A percentile compares a stretch with the other conserved stretches of the same genome.
Conservation (phyloP, 2,797 vertebrate species). For the Melanotaenia nigrans region DNA sequence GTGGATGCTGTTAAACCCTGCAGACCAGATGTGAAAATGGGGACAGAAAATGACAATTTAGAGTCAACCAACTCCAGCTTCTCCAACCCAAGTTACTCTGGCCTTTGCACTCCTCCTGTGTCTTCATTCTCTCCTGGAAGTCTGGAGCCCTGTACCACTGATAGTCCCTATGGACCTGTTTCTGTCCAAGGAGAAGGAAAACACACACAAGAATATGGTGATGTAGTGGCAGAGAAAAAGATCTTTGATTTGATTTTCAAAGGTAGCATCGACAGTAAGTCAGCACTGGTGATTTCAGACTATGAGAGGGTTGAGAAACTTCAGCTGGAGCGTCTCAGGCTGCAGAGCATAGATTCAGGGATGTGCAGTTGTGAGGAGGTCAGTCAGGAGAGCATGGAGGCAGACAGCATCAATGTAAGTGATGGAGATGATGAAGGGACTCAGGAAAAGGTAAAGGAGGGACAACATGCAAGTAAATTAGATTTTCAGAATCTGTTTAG, state of each 20-base stretch:
- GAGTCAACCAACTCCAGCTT: conserved; percentile 53
- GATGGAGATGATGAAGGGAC: neutral
- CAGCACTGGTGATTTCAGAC: conserved; percentile 38
- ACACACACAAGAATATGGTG: neutral
- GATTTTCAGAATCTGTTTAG: conserved; percentile 35
- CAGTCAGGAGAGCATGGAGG: conserved; percentile 57
- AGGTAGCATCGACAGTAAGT: neutral
- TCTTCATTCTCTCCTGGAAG: neutral
- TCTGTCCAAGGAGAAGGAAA: neutral
- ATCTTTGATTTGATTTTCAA: conserved; percentile 27
- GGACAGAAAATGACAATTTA: neutral
- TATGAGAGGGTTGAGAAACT: conserved; percentile 54
- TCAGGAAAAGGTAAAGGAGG: neutral
- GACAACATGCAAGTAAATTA: neutral
- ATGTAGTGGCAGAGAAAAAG: neutral
- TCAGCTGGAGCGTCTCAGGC: conserved; percentile 11
- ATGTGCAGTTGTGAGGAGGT: conserved; percentile 48
- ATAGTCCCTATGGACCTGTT: conserved; percentile 61
- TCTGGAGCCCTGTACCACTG: conserved; percentile 51
- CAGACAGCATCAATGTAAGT: conserved; percentile 12
- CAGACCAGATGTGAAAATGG: neutral
- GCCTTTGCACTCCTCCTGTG: no score
- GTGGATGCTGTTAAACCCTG: neutral
- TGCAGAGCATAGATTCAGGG: conserved; percentile 59
- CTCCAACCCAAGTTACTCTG: no score